Conservation (phyloP, 2,888 invertebrate genomes). For the Dione vanillae region DNA sequence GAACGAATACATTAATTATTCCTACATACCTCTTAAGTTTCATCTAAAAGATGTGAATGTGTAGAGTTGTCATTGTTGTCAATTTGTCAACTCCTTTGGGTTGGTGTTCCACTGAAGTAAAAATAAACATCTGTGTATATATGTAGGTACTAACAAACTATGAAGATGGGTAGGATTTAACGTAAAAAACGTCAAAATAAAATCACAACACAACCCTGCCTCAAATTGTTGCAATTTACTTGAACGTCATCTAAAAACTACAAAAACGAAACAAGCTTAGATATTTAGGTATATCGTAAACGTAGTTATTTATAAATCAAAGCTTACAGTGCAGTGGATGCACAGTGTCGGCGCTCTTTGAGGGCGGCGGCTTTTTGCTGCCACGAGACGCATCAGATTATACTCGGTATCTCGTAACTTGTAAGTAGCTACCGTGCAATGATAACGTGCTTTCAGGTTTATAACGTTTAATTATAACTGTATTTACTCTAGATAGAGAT, state of each 20-base stretch:
- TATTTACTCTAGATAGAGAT: slow-evolving; percentile 15
- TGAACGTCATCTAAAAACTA: too few relatives aligned
- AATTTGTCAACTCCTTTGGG: slow-evolving; percentile 6
- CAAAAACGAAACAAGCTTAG: too few relatives aligned
- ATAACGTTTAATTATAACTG: slow-evolving; percentile 25
- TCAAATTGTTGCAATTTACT: too few relatives aligned
- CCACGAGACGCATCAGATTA: slow-evolving; percentile 34
- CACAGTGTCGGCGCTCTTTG: slow-evolving; percentile 35
- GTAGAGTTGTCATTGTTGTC: background rate
- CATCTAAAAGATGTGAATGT: slow-evolving; percentile 15
- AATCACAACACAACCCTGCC: too few relatives aligned
- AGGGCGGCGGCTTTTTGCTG: slow-evolving; percentile 26
- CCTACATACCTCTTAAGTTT: slow-evolving; percentile 4
- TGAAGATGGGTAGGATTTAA: too few relatives aligned
- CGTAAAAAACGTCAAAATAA: too few relatives aligned
- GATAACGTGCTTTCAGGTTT: slow-evolving; percentile 14
- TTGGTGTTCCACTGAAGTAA: slow-evolving; percentile 16
- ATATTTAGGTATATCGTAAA: background rate
- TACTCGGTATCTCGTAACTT: slow-evolving; percentile 25
- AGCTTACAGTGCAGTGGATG: slow-evolving; percentile 14
- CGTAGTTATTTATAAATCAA: background rate
- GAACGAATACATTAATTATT: slow-evolving; percentile 20
- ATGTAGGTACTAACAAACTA: too few relatives aligned
- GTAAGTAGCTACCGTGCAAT: slow-evolving; percentile 28
- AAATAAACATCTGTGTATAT: too few relatives aligned